Percentiles rank a stretch among this genome's conserved stretches.
These are phyloP conservation scores for Charanyca ferruginea DNA, from an alignment of 2,888 invertebrate genomes.

Conservation along the genomic window DNA sequence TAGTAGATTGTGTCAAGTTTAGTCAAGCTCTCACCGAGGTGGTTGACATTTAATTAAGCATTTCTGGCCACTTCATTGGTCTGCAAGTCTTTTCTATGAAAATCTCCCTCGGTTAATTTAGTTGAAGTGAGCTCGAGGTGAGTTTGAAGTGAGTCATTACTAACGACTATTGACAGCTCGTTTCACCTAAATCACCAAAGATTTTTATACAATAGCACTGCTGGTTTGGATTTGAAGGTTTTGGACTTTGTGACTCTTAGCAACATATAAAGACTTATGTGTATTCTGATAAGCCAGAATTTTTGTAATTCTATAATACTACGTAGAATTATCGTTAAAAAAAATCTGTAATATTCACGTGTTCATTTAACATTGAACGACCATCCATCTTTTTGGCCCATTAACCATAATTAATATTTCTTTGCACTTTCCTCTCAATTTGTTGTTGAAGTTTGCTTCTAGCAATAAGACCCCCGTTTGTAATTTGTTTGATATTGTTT, in stretches of 20 bases:
- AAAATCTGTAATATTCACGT: background rate
- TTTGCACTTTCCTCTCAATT: too few relatives aligned
- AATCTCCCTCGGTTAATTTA: too few relatives aligned
- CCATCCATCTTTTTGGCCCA: background rate
- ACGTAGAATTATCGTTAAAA: too few relatives aligned
- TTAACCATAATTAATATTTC: too few relatives aligned
- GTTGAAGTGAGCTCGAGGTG: too few relatives aligned
- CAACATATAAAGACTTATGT: background rate
- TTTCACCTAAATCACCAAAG: too few relatives aligned
- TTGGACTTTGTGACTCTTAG: background rate
- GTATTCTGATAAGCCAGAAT: background rate
- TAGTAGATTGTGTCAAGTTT: conserved; percentile 7
- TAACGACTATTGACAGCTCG: too few relatives aligned
- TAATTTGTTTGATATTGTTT: background rate
- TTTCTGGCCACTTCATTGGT: conserved; percentile 1
- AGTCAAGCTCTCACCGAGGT: conserved; percentile 18
- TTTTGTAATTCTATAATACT: background rate
- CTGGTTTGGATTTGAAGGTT: background rate
- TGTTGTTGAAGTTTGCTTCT: background rate
- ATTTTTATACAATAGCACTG: too few relatives aligned
- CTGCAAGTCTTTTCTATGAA: background rate
- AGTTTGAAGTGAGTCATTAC: too few relatives aligned
- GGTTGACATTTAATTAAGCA: conserved; percentile 28
- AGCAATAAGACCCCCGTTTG: background rate
- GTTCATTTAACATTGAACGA: background rate